phyloP scores from a whole-genome alignment of 2,113 vertebrate genomes.

The Equus przewalskii region DNA sequence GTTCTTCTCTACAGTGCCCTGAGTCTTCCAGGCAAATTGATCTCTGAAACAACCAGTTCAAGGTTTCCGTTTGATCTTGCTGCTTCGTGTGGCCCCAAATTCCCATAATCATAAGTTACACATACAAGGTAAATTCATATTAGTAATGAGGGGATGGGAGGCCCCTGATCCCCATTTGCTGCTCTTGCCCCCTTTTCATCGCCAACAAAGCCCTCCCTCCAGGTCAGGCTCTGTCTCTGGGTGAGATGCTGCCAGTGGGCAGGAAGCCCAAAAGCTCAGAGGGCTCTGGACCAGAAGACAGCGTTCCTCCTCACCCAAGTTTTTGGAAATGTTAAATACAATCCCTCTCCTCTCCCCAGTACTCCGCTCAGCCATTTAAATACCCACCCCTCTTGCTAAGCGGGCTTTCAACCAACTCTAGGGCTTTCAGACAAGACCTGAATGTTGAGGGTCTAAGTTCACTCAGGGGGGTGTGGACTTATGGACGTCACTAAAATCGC shows the following conservation, averaged over 20 bases:
- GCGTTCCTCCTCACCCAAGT: neutral
- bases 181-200: neutral
- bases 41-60: neutral
- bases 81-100: neutral
- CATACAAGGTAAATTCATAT: neutral
- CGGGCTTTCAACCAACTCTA: neutral
- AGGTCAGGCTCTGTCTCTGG: neutral
- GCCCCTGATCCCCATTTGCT: neutral
- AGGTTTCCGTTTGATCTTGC: neutral
- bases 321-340: neutral
- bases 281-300: neutral
- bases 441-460: neutral
- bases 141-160: neutral
- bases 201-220: neutral
- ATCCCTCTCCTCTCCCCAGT: neutral
- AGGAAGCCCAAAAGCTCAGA: neutral
- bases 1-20: neutral
- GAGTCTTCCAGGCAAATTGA: neutral
- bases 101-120: neutral
- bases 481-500: no score
- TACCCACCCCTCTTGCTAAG: neutral
- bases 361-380: no score
- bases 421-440: neutral
- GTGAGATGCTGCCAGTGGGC: neutral
- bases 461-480: accelerated